Base-by-base conservation (phyloP, 2,888 invertebrate genomes). In the Hirtodrosophila trivittata region DNA sequence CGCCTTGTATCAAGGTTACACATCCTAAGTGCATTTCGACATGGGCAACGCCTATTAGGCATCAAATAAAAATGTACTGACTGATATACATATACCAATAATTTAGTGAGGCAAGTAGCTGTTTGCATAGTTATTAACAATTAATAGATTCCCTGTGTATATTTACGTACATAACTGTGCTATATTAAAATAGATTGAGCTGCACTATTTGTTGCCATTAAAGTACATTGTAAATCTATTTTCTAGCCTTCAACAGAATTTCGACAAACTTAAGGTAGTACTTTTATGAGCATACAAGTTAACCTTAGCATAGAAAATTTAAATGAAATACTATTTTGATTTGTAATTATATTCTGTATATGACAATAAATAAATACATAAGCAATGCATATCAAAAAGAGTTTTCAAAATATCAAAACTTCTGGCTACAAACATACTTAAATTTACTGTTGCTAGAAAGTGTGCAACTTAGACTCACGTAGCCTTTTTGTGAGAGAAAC, bases 1-100 rank as follows among this genome's bases (percentile, higher is more conserved):
- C 88, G 83, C 90, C 90, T 90, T 90, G 91, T 90, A 90, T 90
- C 91, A 90, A 90, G 90, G 91, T 89, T 68, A 66, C 38, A 46
- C 52, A 70, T 75, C 65, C 83, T 85, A 66, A 62, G 52, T 50
- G 63, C 57, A 84, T 57, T 77, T 54, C 35, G 30, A 46, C 32
- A 54, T 57, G n/a, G n/a, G n/a, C n/a, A n/a, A n/a, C n/a, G n/a
- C n/a, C n/a, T n/a, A n/a, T n/a, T n/a, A 52, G 26, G 41, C 38
- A 33, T 39, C 41, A 13, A 51, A 25, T 4, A 39, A 16, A 37
- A 42, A 39, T 57, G 46, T 43, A 75, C 71, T 66, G 82, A 75
- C 80, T 67, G 55, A 65, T 68, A 42, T 47, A 45, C 26, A 43
- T 55, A 66, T 54, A 45, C 43, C 45, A 55, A 57, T 33, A 47